Percentiles rank a stretch among this genome's conserved stretches.
Conservation (phyloP, 1,140 invertebrate species). For the Helicoverpa zea region DNA sequence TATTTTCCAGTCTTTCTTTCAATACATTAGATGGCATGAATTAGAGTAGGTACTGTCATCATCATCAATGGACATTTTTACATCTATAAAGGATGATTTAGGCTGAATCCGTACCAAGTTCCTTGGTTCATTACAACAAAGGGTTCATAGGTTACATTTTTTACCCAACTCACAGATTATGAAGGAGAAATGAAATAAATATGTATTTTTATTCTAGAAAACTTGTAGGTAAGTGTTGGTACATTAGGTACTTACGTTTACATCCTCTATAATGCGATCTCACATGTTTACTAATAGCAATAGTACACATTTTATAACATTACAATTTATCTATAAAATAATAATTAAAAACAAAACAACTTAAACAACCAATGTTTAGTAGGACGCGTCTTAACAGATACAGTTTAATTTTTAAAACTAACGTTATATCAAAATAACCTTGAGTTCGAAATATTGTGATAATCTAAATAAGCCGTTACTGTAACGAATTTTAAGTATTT, state of each 20-base stretch:
- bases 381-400: conserved; percentile 6
- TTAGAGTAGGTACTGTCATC: too few relatives aligned
- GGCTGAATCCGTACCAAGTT: too few relatives aligned
- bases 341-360: background rate
- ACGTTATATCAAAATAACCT: conserved; percentile 4
- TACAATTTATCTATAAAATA: background rate
- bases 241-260: background rate
- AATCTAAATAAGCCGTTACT: conserved; percentile 11
- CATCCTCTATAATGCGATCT: background rate
- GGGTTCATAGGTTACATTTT: too few relatives aligned
- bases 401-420: background rate
- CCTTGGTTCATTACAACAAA: too few relatives aligned
- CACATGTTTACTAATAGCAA: background rate
- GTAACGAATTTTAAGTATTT: background rate
- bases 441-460: background rate
- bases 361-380: background rate
- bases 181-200: too few relatives aligned
- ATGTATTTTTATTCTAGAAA: too few relatives aligned
- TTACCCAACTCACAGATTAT: too few relatives aligned
- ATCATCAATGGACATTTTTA: too few relatives aligned
- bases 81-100: too few relatives aligned
- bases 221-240: too few relatives aligned
- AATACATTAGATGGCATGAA: too few relatives aligned
- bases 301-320: conserved; percentile 14
- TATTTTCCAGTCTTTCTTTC: too few relatives aligned